Evolutionary conservation across 2,113 vertebrate species (phyloP).

Genomic region (Callaeas wilsoni): DNA sequence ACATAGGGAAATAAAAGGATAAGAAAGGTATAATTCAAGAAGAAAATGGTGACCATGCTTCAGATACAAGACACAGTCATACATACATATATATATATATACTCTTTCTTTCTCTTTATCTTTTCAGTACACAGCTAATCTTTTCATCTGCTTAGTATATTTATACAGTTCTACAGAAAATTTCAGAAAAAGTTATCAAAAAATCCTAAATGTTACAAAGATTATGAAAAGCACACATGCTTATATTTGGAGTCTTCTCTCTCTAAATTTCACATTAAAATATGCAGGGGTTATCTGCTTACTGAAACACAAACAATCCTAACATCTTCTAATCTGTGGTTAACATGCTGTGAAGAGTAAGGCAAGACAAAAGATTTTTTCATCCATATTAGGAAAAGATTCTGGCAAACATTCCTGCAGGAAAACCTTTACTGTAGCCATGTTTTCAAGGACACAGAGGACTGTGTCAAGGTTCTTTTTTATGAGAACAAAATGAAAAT

Average conservation of each 20-base stretch:
- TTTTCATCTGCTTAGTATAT: neutral
- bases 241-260: neutral
- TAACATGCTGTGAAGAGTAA: neutral
- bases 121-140: neutral
- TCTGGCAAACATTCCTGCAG: neutral
- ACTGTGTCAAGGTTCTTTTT: neutral
- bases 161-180: neutral
- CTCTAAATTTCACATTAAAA: neutral
- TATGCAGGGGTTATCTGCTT: neutral
- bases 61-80: neutral
- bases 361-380: neutral
- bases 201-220: neutral
- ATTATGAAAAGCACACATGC: neutral
- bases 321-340: neutral
- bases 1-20: neutral
- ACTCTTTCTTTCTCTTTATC: neutral
- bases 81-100: neutral
- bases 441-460: neutral
- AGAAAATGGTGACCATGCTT: neutral
- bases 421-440: neutral
- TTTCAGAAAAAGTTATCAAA: neutral
- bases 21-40: neutral
- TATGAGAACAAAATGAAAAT: conserved; percentile 15
- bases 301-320: neutral
- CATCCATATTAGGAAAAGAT: neutral